Evolutionary conservation across 2,113 vertebrate species (phyloP).

Genomic region (Nesoenas mayeri): DNA sequence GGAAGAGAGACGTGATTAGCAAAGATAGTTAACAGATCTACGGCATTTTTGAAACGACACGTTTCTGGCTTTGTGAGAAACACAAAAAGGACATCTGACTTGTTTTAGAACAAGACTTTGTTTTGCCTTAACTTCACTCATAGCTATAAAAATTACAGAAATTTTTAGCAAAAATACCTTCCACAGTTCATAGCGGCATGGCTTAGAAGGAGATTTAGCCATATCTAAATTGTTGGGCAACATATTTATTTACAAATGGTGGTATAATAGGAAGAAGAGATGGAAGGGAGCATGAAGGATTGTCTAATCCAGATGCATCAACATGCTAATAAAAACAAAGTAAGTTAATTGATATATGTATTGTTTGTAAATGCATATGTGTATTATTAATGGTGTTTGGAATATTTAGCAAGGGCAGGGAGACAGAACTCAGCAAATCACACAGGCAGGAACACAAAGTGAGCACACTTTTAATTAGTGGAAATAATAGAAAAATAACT

Average conservation of each 20-base stretch:
- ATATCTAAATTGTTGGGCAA: neutral
- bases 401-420: neutral
- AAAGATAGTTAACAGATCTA: neutral
- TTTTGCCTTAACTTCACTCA: neutral
- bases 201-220: neutral
- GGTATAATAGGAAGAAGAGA: neutral
- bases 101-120: neutral
- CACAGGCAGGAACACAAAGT: neutral
- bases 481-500: neutral
- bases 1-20: neutral
- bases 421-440: neutral
- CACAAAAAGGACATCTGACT: rapidly evolving
- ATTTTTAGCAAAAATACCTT: neutral
- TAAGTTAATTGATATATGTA: neutral
- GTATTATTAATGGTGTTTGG: neutral
- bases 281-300: neutral
- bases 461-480: neutral
- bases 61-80: neutral
- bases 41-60: neutral
- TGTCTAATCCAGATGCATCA: neutral
- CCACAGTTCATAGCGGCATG: neutral
- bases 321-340: neutral
- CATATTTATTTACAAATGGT: neutral
- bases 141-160: neutral
- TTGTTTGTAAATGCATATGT: neutral